Percentiles rank a stretch among this genome's conserved stretches.
Evolutionary conservation across 2,888 invertebrate genomes (phyloP).

Genomic region (Athetis lepigone): DNA sequence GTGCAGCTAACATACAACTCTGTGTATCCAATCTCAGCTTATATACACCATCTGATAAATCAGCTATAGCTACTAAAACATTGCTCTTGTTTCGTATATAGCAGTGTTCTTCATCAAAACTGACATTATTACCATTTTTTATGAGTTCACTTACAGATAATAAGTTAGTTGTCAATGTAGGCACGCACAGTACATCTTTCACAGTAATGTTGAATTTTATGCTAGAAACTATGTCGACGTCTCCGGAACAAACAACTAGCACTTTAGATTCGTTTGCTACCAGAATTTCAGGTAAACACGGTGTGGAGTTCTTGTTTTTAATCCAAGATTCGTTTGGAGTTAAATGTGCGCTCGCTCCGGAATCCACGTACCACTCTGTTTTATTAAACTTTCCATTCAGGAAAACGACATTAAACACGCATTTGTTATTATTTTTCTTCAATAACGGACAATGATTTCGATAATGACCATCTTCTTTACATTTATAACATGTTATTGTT

Average conservation of each 20-base stretch:
- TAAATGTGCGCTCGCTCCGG: background rate
- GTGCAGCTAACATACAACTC: background rate
- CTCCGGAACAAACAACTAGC: no score
- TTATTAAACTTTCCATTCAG: slow-evolving; percentile 19
- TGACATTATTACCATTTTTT: background rate
- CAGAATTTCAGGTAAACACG: no score
- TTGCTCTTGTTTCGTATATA: background rate
- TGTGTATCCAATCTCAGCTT: background rate
- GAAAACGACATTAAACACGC: slow-evolving; percentile 1
- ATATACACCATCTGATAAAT: background rate
- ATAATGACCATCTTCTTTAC: background rate
- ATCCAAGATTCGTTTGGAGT: no score
- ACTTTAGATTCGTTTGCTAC: no score
- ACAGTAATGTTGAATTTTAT: no score
- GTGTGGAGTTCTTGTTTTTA: no score
- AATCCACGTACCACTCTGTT: background rate
- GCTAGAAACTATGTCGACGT: no score
- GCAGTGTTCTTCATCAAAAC: background rate
- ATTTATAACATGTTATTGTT: no score
- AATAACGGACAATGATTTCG: slow-evolving; percentile 2
- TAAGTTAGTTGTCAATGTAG: slow-evolving; percentile 1
- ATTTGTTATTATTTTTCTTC: background rate
- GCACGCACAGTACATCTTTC: slow-evolving; percentile 1
- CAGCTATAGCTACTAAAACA: background rate
- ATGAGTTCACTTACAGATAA: slow-evolving; percentile 2